Base-by-base conservation (phyloP, 2,888 invertebrate genomes). In the Drosophila tripunctata region DNA sequence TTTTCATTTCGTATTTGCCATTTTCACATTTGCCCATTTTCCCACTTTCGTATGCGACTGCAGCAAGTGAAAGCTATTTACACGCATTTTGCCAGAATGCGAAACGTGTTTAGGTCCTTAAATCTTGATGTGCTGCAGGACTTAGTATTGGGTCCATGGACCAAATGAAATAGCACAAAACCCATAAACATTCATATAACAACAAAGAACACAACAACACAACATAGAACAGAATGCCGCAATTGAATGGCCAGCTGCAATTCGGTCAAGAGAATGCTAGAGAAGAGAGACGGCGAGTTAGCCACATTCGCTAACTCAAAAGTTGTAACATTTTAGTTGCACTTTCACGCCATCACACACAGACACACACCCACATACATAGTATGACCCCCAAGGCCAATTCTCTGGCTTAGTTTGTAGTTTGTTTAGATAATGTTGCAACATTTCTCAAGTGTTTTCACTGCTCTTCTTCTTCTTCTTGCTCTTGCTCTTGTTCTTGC, bases 41-140 rank as follows among this genome's bases (percentile, higher is more conserved):
- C 31, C 31, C 30, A 22, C 30, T 56, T 44, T 35, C 36, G 35
- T 38, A 8, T 36, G 75, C 65, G 51, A 68, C 54, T 68, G 75
- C 75, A 62, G 65, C 62, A 56, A 83, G 78, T 71, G 82, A 77
- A 85, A 75, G 82, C 81, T 73, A 77, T 82, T 83, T 75, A 73
- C 81, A 76, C 82, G 77, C 75, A 67, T 81, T 79, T 74, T 64
- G 64, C 44, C 15, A 64, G 66, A 77, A 62, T 73, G 64, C 50
- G 75, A 75, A 85, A 85, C 82, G 82, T 82, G 85, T 77, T 51
- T 43, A 63, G 77, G 75, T 51, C 75, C 72, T 69, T 75, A 77
- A 85, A 71, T 69, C 58, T 82, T 81, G 66, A 78, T 81, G 84
- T 64, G 51, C 44, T 45, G 33, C 22, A 40, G 66, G 47, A 30